A percentile compares a stretch with the other conserved stretches of the same genome.
Evolutionary conservation across 2,888 invertebrate genomes (phyloP).

Genomic region (Hedychridium roseum): DNA sequence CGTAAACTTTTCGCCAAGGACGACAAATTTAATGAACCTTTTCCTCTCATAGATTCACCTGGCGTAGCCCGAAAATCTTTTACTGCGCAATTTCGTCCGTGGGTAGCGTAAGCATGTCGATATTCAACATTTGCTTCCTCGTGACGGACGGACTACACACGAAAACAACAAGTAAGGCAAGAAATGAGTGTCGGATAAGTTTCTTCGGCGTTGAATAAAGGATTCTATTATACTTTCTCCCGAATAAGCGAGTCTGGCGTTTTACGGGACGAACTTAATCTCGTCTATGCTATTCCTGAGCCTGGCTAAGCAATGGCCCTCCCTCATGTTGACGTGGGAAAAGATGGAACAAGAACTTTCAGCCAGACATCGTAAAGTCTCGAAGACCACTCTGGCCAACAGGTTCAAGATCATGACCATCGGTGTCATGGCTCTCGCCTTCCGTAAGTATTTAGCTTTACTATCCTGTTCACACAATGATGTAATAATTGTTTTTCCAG

Average conservation of each 20-base stretch:
- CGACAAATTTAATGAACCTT: slow-evolving; percentile 1
- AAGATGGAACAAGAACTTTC: slow-evolving; percentile 63
- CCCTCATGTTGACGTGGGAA: slow-evolving; percentile 65
- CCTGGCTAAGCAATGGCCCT: slow-evolving; percentile 67
- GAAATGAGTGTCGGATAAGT: too few relatives aligned
- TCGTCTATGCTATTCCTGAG: slow-evolving; percentile 67
- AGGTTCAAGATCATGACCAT: slow-evolving; percentile 64
- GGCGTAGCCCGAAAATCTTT: slow-evolving; percentile 56
- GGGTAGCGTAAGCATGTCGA: slow-evolving; percentile 39
- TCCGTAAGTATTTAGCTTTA: slow-evolving; percentile 56
- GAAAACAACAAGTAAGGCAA: slow-evolving; percentile 56
- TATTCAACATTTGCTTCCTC: slow-evolving; percentile 47
- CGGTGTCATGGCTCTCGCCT: slow-evolving; percentile 64
- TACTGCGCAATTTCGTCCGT: slow-evolving; percentile 43
- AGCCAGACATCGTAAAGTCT: slow-evolving; percentile 38
- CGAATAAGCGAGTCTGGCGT: slow-evolving; percentile 63
- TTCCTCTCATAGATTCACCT: slow-evolving; percentile 50
- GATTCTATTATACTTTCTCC: not conserved
- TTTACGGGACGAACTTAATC: slow-evolving; percentile 67
- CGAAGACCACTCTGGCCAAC: slow-evolving; percentile 46
- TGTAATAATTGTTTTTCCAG: slow-evolving; percentile 52
- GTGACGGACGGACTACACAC: slow-evolving; percentile 45
- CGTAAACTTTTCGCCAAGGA: not conserved
- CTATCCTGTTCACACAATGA: not conserved
- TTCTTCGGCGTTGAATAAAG: not conserved